phyloP scores from a whole-genome alignment of 2,113 vertebrate species.

The Pterocles orientalis region DNA sequence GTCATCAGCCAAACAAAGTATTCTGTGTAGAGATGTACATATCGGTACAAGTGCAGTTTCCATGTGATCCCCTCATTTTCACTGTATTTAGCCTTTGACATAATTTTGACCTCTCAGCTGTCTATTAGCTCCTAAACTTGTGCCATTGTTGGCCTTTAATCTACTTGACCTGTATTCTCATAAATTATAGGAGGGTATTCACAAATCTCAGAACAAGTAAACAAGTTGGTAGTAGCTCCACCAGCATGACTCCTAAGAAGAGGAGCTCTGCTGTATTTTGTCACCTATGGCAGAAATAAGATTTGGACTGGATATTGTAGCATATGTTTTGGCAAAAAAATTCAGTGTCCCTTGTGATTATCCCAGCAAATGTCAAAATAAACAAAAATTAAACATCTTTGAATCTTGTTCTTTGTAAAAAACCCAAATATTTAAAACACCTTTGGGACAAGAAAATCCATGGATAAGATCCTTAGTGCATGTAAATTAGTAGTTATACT shows the following conservation, averaged over 20 bases:
- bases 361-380: background rate
- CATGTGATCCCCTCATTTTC: background rate
- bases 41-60: background rate
- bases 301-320: background rate
- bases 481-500: background rate
- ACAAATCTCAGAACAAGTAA: background rate
- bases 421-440: background rate
- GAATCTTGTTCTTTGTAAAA: background rate
- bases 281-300: background rate
- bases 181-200: background rate
- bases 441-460: background rate
- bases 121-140: background rate
- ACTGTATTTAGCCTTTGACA: slow-evolving; percentile 9
- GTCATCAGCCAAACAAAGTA: background rate
- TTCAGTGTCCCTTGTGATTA: background rate
- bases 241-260: background rate
- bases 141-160: background rate
- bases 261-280: background rate
- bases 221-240: background rate
- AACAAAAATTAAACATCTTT: background rate
- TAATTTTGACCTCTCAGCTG: background rate
- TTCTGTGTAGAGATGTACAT: background rate
- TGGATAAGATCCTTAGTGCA: background rate
- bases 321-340: background rate
- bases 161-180: background rate